Evolutionary conservation across 1,140 invertebrate genomes (phyloP).

Genomic region (Drosophila orena): DNA sequence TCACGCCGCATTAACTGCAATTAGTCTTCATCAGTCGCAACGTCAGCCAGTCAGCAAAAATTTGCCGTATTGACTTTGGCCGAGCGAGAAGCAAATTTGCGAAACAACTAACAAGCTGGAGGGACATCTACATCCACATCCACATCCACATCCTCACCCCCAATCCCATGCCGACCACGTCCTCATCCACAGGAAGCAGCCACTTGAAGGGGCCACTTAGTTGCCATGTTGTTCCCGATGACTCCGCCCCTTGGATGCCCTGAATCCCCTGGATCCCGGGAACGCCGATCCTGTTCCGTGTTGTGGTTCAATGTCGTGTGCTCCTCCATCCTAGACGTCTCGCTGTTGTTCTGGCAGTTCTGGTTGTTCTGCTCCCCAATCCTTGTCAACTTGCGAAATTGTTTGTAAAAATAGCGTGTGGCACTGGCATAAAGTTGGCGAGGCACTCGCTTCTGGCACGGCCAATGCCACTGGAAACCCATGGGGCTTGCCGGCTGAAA

Average conservation of each 20-base stretch:
- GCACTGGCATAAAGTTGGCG: constrained; percentile 64
- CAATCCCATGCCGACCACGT: no score
- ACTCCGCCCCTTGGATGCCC: background rate
- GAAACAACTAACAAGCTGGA: constrained; percentile 59
- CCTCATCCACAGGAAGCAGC: constrained; percentile 22
- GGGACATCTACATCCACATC: constrained; percentile 10
- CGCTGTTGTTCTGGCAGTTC: no score
- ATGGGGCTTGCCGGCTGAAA: constrained; percentile 5
- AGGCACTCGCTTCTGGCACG: background rate
- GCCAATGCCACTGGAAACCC: background rate
- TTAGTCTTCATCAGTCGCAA: constrained; percentile 80
- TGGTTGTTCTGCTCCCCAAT: constrained; percentile 54
- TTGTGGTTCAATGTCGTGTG: constrained; percentile 69
- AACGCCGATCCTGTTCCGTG: constrained; percentile 29
- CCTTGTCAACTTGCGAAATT: constrained; percentile 80
- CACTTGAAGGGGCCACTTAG: constrained; percentile 73
- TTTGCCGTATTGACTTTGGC: constrained; percentile 52
- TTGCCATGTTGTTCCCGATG: constrained; percentile 62
- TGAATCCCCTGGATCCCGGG: background rate
- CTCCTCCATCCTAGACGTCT: constrained; percentile 41
- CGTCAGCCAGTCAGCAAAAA: constrained; percentile 50
- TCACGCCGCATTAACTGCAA: constrained; percentile 72
- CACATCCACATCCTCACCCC: no score
- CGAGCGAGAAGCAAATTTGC: constrained; percentile 36
- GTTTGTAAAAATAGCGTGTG: constrained; percentile 82